Conservation (phyloP, 2,797 vertebrate species). For the Saxicola maurus region DNA sequence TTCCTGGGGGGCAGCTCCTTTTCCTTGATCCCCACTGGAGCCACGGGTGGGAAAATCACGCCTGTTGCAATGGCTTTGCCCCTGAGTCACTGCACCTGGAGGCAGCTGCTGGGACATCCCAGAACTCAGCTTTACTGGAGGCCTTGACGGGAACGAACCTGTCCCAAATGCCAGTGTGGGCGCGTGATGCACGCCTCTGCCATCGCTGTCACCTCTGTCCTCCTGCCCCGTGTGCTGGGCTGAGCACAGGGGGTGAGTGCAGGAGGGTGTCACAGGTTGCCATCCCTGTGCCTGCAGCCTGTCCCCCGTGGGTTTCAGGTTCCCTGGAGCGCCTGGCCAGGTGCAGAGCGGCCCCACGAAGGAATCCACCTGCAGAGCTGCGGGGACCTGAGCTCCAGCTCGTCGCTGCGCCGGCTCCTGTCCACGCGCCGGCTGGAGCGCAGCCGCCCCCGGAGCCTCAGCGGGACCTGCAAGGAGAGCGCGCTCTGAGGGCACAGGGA, state of each 20-base stretch:
- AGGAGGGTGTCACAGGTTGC: fast-evolving
- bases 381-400: slow-evolving; percentile 89
- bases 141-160: not conserved
- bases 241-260: not conserved
- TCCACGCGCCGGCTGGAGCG: slow-evolving; percentile 69
- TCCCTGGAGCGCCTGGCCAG: slow-evolving; percentile 1
- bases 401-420: slow-evolving; percentile 83
- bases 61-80: not conserved
- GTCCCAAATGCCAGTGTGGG: not conserved
- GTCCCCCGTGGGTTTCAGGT: not conserved
- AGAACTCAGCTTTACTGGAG: fast-evolving
- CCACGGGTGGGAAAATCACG: fast-evolving
- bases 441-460: slow-evolving; percentile 80
- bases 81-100: not conserved
- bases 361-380: slow-evolving; percentile 93
- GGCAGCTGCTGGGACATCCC: not conserved
- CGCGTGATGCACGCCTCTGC: not conserved
- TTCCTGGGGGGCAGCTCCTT: not conserved
- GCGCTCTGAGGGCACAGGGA: slow-evolving; percentile 70
- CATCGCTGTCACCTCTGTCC: not conserved
- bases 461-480: slow-evolving; percentile 83
- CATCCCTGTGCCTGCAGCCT: fast-evolving
- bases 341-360: slow-evolving; percentile 58
- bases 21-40: not conserved
- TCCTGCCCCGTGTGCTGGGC: slow-evolving; percentile 51